These are phyloP conservation scores for Acleris laterana DNA, from an alignment of 2,888 invertebrate genomes.

Conservation along the genomic window DNA sequence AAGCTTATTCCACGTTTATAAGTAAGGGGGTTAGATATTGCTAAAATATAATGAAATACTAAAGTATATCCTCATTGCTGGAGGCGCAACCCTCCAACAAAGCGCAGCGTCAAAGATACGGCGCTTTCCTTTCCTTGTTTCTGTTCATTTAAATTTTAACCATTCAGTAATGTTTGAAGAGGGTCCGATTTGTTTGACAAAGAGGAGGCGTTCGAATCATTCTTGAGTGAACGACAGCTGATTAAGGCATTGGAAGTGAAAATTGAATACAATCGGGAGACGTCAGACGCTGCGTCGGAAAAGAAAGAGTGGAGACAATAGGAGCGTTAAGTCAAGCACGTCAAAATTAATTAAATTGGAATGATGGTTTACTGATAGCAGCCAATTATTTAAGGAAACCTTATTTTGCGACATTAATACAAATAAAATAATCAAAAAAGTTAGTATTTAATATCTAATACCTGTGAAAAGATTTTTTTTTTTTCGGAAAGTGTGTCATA, in stretches of 20 bases:
- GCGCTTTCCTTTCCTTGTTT: constrained; percentile 14
- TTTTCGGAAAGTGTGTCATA: no score
- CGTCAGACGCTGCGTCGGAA: constrained; percentile 3
- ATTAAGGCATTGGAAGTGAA: constrained; percentile 29
- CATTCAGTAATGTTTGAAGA: constrained; percentile 31
- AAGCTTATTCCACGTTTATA: no score
- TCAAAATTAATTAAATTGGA: background rate
- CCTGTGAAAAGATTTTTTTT: no score
- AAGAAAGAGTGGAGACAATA: constrained; percentile 1
- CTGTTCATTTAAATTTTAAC: constrained; percentile 32
- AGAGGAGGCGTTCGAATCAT: constrained; percentile 29
- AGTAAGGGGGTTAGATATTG: no score
- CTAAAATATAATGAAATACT: no score
- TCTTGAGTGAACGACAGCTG: constrained; percentile 31
- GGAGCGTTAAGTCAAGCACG: background rate
- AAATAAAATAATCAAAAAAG: no score
- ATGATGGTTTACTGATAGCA: background rate
- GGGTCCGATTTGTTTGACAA: constrained; percentile 34
- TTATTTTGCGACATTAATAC: no score
- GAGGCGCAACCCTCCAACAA: constrained; percentile 10
- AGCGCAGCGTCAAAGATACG: constrained; percentile 20
- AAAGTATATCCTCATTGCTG: background rate
- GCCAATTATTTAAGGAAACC: background rate
- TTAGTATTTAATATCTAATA: no score
- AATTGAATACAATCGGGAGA: constrained; percentile 19